Evolutionary conservation across 64 coral and sea anemone species (phyloP).

Genomic region (Actinia tenebrosa): DNA sequence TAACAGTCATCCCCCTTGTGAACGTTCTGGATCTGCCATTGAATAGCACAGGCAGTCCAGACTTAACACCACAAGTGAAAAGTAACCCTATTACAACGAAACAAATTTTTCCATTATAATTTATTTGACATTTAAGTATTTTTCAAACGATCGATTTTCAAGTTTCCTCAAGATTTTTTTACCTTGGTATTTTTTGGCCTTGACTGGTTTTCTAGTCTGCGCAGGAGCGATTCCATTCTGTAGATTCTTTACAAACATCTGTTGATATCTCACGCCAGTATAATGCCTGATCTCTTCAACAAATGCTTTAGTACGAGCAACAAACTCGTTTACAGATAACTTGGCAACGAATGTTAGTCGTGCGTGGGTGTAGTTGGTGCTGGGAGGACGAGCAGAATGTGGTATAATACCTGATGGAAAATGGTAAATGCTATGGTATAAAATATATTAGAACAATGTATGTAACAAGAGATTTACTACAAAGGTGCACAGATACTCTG

Average conservation of each 20-base stretch:
- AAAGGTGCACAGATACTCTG: too few species aligned
- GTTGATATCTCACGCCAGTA: background rate
- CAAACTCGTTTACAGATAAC: slow-evolving; percentile 75
- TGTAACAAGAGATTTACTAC: too few species aligned
- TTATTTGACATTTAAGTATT: too few species aligned
- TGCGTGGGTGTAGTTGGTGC: slow-evolving; percentile 73
- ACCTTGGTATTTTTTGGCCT: background rate
- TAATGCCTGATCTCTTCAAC: slow-evolving; percentile 78
- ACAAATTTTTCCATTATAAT: too few species aligned
- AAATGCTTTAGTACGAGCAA: slow-evolving; percentile 66
- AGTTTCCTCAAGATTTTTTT: background rate
- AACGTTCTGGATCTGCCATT: too few species aligned
- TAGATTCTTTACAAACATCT: slow-evolving; percentile 3
- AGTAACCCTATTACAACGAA: too few species aligned
- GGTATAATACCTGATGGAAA: slow-evolving; percentile 75
- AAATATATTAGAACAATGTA: too few species aligned
- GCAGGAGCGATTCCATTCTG: background rate
- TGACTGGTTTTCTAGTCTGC: background rate
- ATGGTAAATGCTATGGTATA: background rate
- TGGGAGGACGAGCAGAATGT: slow-evolving; percentile 91
- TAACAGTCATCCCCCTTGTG: too few species aligned
- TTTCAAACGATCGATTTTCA: too few species aligned
- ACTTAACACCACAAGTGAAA: too few species aligned
- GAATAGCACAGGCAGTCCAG: too few species aligned
- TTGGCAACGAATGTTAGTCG: slow-evolving; percentile 94